phyloP scores from a whole-genome alignment of 1,140 invertebrate species.

The Drosophila seguyi region DNA sequence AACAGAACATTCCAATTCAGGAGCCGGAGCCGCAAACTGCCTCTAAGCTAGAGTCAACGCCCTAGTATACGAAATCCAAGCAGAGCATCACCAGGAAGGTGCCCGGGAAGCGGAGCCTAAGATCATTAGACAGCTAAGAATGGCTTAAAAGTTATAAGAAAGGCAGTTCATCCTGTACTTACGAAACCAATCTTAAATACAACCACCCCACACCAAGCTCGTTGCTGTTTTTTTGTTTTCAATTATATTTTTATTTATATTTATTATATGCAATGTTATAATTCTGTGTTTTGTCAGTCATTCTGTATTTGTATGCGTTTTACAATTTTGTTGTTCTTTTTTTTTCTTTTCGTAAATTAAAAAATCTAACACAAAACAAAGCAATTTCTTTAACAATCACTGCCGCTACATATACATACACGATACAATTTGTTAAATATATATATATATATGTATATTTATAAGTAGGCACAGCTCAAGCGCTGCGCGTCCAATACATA shows the following conservation, averaged over 20 bases:
- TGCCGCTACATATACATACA: conserved; percentile 83
- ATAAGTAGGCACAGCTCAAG: conserved; percentile 38
- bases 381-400: conserved; percentile 83
- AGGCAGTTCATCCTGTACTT: background rate
- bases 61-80: background rate
- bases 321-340: conserved; percentile 58
- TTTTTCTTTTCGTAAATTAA: conserved; percentile 74
- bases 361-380: conserved; percentile 83
- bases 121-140: no score
- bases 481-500: conserved; percentile 68
- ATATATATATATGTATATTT: conserved; percentile 60
- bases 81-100: background rate
- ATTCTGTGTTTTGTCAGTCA: conserved; percentile 85
- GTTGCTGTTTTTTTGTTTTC: conserved; percentile 8
- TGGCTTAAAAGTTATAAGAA: background rate
- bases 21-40: background rate
- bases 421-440: conserved; percentile 73
- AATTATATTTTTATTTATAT: conserved; percentile 78
- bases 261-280: conserved; percentile 84
- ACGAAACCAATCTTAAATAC: background rate
- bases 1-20: background rate
- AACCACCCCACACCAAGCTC: background rate
- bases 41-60: background rate
- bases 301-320: conserved; percentile 84
- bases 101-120: background rate